Evolutionary conservation across 1,140 invertebrate species (phyloP).

Genomic region (Rhyacophila brunnea): DNA sequence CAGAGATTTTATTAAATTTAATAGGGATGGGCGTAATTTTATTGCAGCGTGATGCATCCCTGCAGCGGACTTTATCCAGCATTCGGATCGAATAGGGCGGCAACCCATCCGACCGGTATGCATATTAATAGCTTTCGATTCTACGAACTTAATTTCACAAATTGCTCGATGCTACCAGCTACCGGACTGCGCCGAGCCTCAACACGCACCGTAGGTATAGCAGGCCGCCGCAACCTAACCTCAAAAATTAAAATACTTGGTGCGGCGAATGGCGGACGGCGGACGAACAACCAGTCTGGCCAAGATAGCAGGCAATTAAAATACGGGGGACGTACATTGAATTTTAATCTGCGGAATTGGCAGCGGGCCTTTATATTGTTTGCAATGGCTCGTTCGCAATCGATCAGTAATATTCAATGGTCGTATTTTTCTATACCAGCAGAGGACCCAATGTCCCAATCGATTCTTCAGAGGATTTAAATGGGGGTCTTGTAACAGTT

Average conservation of each 20-base stretch:
- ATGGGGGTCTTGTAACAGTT: too few species aligned
- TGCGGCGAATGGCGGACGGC: not conserved
- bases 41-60: too few species aligned
- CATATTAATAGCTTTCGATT: constrained; percentile 32
- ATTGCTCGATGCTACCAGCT: constrained; percentile 29
- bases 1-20: too few species aligned
- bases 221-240: too few species aligned
- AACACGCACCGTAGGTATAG: not conserved
- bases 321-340: constrained; percentile 24
- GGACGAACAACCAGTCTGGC: constrained; percentile 10
- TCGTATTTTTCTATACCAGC: too few species aligned
- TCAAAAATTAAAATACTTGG: not conserved
- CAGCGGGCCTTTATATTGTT: constrained; percentile 2
- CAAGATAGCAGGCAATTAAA: constrained; percentile 31
- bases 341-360: constrained; percentile 25
- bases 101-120: constrained; percentile 19
- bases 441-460: too few species aligned
- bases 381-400: too few species aligned
- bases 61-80: too few species aligned
- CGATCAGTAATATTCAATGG: too few species aligned
- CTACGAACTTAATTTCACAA: constrained; percentile 36
- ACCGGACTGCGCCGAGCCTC: constrained; percentile 2
- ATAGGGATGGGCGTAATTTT: too few species aligned
- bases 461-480: too few species aligned
- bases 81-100: constrained; percentile 4